A percentile compares a stretch with the other conserved stretches of the same genome.
These are phyloP conservation scores for Ptilorrhoa leucosticta DNA, from an alignment of 2,113 vertebrate genomes.

Conservation along the genomic window DNA sequence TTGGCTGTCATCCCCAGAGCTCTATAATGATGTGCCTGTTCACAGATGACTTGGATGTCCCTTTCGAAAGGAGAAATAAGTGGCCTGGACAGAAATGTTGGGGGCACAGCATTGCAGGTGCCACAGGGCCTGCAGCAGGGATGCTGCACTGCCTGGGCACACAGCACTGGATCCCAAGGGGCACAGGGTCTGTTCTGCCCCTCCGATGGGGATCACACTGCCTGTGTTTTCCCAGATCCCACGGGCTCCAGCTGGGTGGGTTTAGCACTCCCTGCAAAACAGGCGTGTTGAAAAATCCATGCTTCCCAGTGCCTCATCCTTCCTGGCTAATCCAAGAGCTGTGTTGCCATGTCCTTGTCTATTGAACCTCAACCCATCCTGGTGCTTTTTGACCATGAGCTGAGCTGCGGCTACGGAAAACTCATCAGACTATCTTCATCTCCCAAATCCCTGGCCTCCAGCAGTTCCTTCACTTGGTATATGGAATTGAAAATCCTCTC, in stretches of 20 bases:
- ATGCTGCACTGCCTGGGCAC: not conserved
- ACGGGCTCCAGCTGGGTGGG: not conserved
- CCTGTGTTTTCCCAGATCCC: not conserved
- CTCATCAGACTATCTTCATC: not conserved
- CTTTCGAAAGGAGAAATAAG: not conserved
- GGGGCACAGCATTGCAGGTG: not conserved
- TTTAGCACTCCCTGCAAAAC: not conserved
- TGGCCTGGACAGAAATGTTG: not conserved
- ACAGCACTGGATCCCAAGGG: not conserved
- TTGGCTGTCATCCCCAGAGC: not conserved
- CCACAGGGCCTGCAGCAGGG: not conserved
- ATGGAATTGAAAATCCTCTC: not conserved
- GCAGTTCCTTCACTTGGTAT: not conserved
- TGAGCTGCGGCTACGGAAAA: not conserved
- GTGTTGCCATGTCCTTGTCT: not conserved
- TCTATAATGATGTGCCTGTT: not conserved
- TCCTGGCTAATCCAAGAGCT: not conserved
- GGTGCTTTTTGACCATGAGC: not conserved
- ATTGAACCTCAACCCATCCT: not conserved
- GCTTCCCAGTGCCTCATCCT: not conserved
- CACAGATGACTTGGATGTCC: not conserved
- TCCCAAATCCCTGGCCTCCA: not conserved
- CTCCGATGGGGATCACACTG: rapidly evolving
- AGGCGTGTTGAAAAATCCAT: not conserved
- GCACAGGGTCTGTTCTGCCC: not conserved